A percentile compares a stretch with the other conserved stretches of the same genome.
phyloP scores from a whole-genome alignment of 2,888 invertebrate genomes.

The Cacoxenus indagator region DNA sequence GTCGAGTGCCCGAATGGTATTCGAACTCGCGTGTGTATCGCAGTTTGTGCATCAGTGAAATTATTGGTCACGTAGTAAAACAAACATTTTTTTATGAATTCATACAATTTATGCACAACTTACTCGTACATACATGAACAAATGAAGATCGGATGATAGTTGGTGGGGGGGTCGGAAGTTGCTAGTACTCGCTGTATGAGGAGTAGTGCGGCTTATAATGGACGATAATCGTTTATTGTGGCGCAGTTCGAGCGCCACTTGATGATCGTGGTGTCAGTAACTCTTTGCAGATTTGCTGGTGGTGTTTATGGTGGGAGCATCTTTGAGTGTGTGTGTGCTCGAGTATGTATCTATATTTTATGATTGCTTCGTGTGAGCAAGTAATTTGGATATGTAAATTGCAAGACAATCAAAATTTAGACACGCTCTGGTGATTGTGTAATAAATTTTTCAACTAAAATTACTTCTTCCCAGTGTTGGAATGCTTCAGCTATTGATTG shows the following conservation, averaged over 20 bases:
- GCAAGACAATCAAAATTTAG: constrained; percentile 64
- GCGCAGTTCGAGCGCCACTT: constrained; percentile 48
- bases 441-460: neutral
- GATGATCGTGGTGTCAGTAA: constrained; percentile 35
- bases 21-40: constrained; percentile 55
- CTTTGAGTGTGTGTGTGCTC: constrained; percentile 21
- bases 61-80: constrained; percentile 70
- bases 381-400: constrained; percentile 64
- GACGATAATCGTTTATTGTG: constrained; percentile 67
- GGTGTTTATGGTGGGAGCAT: constrained; percentile 16
- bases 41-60: constrained; percentile 54
- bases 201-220: constrained; percentile 55
- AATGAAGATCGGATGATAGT: constrained; percentile 22
- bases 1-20: no score
- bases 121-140: constrained; percentile 18
- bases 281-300: neutral
- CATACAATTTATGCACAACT: constrained; percentile 4
- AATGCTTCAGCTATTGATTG: no score
- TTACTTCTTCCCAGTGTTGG: no score
- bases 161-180: neutral
- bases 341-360: neutral
- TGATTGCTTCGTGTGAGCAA: constrained; percentile 46
- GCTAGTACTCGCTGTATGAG: neutral
- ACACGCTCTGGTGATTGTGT: constrained; percentile 41
- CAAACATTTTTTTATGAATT: constrained; percentile 68